Conservation (phyloP, 2,113 vertebrate species). For the Climacteris rufus region DNA sequence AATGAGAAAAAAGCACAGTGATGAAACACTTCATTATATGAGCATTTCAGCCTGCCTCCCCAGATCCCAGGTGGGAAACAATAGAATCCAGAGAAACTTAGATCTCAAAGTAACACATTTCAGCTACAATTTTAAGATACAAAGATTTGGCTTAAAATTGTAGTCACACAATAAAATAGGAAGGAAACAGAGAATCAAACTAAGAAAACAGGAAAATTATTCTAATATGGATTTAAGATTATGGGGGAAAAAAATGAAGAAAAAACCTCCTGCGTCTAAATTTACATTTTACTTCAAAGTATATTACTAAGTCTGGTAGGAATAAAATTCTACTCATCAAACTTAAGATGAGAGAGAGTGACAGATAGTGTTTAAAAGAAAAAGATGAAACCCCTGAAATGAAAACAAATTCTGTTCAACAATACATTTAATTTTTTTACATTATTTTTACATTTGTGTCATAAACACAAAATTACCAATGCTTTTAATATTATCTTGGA, state of each 20-base stretch:
- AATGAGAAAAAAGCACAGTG: not conserved
- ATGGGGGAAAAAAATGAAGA: not conserved
- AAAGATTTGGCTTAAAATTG: not conserved
- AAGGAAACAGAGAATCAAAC: not conserved
- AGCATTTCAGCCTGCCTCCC: not conserved
- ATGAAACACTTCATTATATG: not conserved
- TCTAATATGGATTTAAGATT: not conserved
- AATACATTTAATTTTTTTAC: not conserved
- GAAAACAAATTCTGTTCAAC: not conserved
- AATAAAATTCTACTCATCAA: not conserved
- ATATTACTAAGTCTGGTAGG: not conserved
- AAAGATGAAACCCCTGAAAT: not conserved
- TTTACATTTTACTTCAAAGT: not conserved
- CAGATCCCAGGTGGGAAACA: not conserved
- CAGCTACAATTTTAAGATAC: not conserved
- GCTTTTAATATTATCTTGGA: not conserved
- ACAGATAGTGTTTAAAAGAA: not conserved
- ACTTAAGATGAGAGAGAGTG: not conserved
- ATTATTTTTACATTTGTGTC: not conserved
- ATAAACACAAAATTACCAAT: not conserved
- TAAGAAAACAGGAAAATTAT: not conserved
- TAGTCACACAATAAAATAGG: not conserved
- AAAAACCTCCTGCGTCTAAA: not conserved
- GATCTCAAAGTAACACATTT: not conserved
- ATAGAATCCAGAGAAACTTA: not conserved